Evolutionary conservation across 2,888 invertebrate species (phyloP).

Genomic region (Bembecia ichneumoniformis): DNA sequence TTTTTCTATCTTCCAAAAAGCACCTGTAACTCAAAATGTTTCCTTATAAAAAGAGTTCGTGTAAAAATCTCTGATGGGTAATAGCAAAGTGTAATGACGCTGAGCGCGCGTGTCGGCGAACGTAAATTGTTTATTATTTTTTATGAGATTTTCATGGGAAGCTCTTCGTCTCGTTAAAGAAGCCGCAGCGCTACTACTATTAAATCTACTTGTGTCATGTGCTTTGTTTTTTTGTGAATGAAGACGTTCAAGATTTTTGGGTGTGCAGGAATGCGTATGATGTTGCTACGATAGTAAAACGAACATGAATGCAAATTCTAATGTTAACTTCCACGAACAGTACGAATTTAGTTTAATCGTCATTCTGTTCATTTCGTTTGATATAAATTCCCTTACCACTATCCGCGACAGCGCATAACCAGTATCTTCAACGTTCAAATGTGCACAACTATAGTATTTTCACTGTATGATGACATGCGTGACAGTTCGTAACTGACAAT

Average conservation of each 20-base stretch:
- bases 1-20: not conserved
- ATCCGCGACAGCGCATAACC: too few relatives aligned
- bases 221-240: not conserved
- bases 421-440: too few relatives aligned
- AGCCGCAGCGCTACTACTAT: slow-evolving; percentile 11
- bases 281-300: too few relatives aligned
- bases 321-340: too few relatives aligned
- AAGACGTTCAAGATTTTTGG: not conserved
- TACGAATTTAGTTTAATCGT: too few relatives aligned
- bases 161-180: slow-evolving; percentile 33
- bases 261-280: not conserved
- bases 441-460: too few relatives aligned
- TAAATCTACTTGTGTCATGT: not conserved
- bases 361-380: too few relatives aligned
- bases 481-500: too few relatives aligned
- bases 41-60: slow-evolving; percentile 19
- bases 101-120: slow-evolving; percentile 59
- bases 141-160: slow-evolving; percentile 59
- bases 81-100: slow-evolving; percentile 42
- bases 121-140: slow-evolving; percentile 71
- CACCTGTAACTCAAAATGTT: slow-evolving; percentile 10
- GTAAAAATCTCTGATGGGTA: slow-evolving; percentile 29
- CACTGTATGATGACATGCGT: too few relatives aligned
- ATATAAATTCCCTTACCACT: too few relatives aligned
- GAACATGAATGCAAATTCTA: too few relatives aligned